These are phyloP conservation scores for Hemaris fuciformis DNA, from an alignment of 2,888 invertebrate genomes.

Conservation along the genomic window DNA sequence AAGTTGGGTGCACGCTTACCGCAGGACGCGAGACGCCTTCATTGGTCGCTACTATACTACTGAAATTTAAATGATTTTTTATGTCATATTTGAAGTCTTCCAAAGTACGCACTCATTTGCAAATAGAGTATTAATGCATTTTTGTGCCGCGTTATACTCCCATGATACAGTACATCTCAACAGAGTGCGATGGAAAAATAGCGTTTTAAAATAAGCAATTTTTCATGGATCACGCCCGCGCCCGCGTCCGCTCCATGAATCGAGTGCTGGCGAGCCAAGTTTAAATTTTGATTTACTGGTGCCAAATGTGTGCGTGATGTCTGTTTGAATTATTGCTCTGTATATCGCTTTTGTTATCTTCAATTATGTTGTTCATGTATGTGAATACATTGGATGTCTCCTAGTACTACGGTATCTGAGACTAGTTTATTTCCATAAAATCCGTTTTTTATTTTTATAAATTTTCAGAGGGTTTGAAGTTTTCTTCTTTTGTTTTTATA, in stretches of 20 bases:
- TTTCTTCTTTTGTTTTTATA: too few relatives aligned
- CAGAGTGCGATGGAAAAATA: conserved; percentile 49
- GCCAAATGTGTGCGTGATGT: conserved; percentile 63
- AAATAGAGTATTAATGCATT: conserved; percentile 20
- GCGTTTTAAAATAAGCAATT: conserved; percentile 71
- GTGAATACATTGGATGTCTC: background rate
- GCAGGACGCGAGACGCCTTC: too few relatives aligned
- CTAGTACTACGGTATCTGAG: too few relatives aligned
- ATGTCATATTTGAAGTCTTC: background rate
- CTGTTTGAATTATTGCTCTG: conserved; percentile 64
- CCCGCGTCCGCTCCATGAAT: conserved; percentile 49
- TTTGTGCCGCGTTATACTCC: conserved; percentile 26
- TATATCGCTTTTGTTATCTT: conserved; percentile 26
- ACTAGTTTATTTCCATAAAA: too few relatives aligned
- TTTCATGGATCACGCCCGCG: conserved; percentile 64
- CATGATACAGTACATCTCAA: conserved; percentile 47
- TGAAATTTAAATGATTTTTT: too few relatives aligned
- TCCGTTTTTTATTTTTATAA: too few relatives aligned
- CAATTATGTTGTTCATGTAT: conserved; percentile 3
- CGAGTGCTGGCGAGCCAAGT: conserved; percentile 35
- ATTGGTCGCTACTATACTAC: too few relatives aligned
- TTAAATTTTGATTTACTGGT: conserved; percentile 69
- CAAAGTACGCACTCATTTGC: background rate
- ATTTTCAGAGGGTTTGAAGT: too few relatives aligned
- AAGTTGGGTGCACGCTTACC: too few relatives aligned